phyloP scores from a whole-genome alignment of 2,113 vertebrate species.

The Mustela nigripes region DNA sequence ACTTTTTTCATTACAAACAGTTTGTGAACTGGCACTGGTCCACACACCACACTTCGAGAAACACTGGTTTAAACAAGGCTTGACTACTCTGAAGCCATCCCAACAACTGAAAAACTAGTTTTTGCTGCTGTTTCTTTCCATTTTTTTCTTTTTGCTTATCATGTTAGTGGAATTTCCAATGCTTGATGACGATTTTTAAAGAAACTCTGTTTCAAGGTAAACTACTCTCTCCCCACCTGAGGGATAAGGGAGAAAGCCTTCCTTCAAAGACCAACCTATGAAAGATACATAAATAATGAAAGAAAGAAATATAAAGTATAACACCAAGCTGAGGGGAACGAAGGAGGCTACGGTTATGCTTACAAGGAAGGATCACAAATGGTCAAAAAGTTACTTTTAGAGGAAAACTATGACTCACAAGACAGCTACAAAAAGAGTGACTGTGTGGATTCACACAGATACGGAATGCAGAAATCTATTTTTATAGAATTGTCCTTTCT shows the following conservation, averaged over 20 bases:
- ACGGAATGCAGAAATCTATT: slow-evolving; percentile 45
- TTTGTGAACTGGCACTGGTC: not conserved
- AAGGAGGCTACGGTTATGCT: not conserved
- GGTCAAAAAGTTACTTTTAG: not conserved
- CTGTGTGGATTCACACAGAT: not conserved
- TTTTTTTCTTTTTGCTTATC: not conserved
- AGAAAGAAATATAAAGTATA: slow-evolving; percentile 18
- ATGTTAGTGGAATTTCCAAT: not conserved
- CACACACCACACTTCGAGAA: not conserved
- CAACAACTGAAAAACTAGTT: not conserved
- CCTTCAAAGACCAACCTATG: slow-evolving; percentile 57
- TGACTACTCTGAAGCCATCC: not conserved
- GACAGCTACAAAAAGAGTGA: slow-evolving; percentile 1
- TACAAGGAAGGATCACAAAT: not conserved
- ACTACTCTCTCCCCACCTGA: not conserved
- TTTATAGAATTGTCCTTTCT: slow-evolving; percentile 63
- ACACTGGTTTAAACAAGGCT: not conserved
- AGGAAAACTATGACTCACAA: not conserved
- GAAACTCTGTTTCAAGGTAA: slow-evolving; percentile 7
- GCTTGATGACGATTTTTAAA: not conserved
- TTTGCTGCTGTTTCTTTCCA: not conserved
- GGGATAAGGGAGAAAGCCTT: slow-evolving; percentile 1
- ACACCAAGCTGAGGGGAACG: not conserved
- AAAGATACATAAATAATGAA: slow-evolving; percentile 3
- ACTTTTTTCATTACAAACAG: not conserved